Conservation (phyloP, 2,113 vertebrate genomes). For the Tapirus terrestris region DNA sequence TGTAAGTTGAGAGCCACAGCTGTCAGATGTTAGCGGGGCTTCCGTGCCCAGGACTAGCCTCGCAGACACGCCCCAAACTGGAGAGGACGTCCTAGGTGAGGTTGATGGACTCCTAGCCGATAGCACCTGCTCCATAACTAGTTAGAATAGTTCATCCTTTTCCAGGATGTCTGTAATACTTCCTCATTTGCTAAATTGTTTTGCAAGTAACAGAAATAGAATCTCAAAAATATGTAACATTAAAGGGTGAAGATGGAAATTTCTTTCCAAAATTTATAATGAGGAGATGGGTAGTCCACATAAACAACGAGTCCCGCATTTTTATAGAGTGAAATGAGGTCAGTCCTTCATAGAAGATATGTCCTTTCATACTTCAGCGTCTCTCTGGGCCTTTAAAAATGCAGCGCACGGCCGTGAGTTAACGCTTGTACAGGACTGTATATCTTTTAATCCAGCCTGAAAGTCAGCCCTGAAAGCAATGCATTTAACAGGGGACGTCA, state of each 20-base stretch:
- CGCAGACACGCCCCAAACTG: not conserved
- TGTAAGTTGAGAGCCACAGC: not conserved
- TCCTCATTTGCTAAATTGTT: not conserved
- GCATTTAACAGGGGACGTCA: slow-evolving; percentile 31
- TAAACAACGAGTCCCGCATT: slow-evolving; percentile 46
- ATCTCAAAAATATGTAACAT: not conserved
- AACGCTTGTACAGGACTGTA: not conserved
- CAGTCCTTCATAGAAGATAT: slow-evolving; percentile 29
- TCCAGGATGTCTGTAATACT: not conserved
- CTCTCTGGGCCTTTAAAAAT: slow-evolving; percentile 54
- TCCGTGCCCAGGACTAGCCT: not conserved
- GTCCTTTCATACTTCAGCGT: slow-evolving; percentile 7
- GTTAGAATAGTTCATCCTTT: not conserved
- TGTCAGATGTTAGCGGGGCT: not conserved
- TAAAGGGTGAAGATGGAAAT: not conserved
- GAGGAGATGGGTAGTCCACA: not conserved
- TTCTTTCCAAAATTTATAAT: slow-evolving; percentile 51
- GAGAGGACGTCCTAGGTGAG: not conserved
- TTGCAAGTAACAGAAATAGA: slow-evolving; percentile 10
- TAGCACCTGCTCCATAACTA: not conserved
- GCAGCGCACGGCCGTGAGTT: not conserved
- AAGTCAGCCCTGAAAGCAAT: slow-evolving; percentile 6
- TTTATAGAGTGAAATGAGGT: slow-evolving; percentile 58
- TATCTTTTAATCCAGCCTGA: slow-evolving; percentile 55
- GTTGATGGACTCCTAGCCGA: not conserved